Evolutionary conservation across 2,888 invertebrate genomes (phyloP).

Genomic region (Euspilapteryx auroguttella): DNA sequence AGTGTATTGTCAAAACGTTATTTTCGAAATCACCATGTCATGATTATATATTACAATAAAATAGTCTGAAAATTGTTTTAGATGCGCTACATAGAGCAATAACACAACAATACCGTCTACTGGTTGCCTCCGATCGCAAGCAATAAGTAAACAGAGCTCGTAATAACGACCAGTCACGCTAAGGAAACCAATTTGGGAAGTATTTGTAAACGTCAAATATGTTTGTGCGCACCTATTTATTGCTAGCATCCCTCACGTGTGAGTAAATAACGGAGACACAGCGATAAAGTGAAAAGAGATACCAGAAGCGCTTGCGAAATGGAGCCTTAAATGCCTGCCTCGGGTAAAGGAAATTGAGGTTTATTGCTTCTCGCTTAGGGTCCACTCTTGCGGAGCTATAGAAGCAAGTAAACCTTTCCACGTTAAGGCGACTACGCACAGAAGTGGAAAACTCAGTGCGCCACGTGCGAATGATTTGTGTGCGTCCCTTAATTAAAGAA

Average conservation of each 20-base stretch:
- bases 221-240: constrained; percentile 58
- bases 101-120: too few species aligned
- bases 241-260: constrained; percentile 56
- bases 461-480: constrained; percentile 63
- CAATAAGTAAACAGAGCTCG: constrained; percentile 43
- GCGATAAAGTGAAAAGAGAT: constrained; percentile 58
- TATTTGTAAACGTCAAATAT: constrained; percentile 58
- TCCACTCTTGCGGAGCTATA: constrained; percentile 26
- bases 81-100: too few species aligned
- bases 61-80: too few species aligned
- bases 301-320: constrained; percentile 27
- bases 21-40: too few species aligned
- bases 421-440: constrained; percentile 34
- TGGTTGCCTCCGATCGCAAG: constrained; percentile 8
- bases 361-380: constrained; percentile 19
- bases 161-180: constrained; percentile 51
- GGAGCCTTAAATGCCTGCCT: constrained; percentile 27
- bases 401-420: constrained; percentile 19
- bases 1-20: too few species aligned
- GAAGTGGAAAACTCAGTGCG: constrained; percentile 58
- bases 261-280: constrained; percentile 57
- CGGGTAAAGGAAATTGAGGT: constrained; percentile 17
- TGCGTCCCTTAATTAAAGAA: constrained; percentile 62
- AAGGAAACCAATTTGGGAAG: constrained; percentile 53
- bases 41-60: too few species aligned